Evolutionary conservation across 2,888 invertebrate species (phyloP), one percentile per base, ranked within the genome.

Genomic region (Parnassius orleans): DNA sequence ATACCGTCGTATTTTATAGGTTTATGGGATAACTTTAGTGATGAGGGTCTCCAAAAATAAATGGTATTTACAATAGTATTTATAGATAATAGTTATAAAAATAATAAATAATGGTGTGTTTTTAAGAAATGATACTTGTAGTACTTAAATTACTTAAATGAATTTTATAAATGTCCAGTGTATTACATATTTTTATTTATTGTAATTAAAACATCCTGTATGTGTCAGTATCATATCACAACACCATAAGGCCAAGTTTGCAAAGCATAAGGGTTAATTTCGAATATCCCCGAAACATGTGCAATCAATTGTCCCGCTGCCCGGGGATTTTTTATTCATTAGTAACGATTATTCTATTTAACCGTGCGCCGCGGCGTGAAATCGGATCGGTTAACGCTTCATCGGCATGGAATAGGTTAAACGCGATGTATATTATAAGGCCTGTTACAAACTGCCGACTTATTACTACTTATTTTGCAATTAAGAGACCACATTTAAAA

Each of bases 301-400:
- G 79, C 71, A 69, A 71, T 66, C 67, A 57, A 65, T 66, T 64
- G 68, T 65, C 63, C 72, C 69, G 62, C 68, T 66, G 64, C 53
- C 75, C 82, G 82, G 76, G 75, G 67, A 77, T 76, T 78, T 85
- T 90, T 86, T 89, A 88, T 86, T 83, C 83, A 86, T 88, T 83
- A 82, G 69, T 68, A 57, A 68, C 77, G 73, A 79, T 86, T 83
- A 86, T 79, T 83, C 76, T 80, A 79, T 80, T 80, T 80, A 79
- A 72, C 76, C 73, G 79, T 74, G 82, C 80, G 75, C 75, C 73
- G 76, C 65, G 69, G 77, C 86, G 86, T 86, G 81, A 86, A 87
- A 88, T 87, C 84, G 81, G 78, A 84, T 84, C 84, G 79, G 80
- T 84, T 80, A 83, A 74, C 80, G 80, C 75, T 78, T 71, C 78